Percentiles rank a stretch among this genome's conserved stretches.
phyloP scores from a whole-genome alignment of 2,797 vertebrate species.

The Geranospiza caerulescens region DNA sequence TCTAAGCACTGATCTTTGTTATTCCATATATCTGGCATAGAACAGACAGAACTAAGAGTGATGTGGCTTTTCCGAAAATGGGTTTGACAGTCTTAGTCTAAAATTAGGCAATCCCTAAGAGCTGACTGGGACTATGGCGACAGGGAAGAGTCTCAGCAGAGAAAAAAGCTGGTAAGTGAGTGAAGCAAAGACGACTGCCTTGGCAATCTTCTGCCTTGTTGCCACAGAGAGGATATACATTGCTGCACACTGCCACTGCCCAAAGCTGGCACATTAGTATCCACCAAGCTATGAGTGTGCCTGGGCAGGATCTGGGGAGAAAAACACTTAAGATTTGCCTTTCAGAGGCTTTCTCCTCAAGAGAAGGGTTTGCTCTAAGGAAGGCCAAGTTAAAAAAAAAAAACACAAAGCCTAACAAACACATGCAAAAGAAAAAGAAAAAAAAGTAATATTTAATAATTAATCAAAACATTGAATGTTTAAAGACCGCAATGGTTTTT shows the following conservation, averaged over 20 bases:
- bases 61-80: neutral
- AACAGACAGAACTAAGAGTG: neutral
- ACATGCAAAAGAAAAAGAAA: neutral
- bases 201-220: neutral
- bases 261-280: neutral
- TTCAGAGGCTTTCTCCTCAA: neutral
- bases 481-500: neutral
- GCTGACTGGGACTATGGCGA: neutral
- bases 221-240: neutral
- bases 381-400: neutral
- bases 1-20: neutral
- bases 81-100: neutral
- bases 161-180: neutral
- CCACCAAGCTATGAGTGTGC: neutral
- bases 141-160: neutral
- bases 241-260: neutral
- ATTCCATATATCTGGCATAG: neutral
- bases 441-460: neutral
- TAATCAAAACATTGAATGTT: neutral
- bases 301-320: neutral
- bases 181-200: neutral
- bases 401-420: neutral
- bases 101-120: neutral
- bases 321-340: neutral
- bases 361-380: neutral